Evolutionary conservation across 2,113 vertebrate genomes (phyloP), one percentile per base, ranked within the genome.

Genomic region (Bubalus kerabau): DNA sequence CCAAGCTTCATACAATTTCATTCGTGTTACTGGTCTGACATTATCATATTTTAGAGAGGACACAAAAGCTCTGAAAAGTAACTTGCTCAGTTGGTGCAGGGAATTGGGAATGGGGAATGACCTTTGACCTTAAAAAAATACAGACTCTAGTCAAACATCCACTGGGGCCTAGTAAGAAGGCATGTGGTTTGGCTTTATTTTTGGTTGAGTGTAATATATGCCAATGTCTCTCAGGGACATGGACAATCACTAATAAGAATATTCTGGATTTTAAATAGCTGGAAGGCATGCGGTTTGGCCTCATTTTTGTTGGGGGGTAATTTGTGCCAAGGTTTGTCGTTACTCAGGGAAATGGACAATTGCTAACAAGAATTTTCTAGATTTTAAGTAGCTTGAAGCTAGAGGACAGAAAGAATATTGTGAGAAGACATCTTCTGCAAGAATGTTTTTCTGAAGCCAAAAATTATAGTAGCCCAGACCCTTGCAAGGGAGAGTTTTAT

Each of bases 41-140:
- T 40, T 76, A 43, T 78, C 43, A 80, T 50, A 52, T 81, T 84
- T 93, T 26, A 86, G 85, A 94, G 23, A 78, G 23, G 36, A 85
- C 16, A 40, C 23, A 83, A 81, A 84, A 62, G 52, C 26, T 93
- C 71, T 83, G 81, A 92, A 50, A 95, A 86, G 43, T 50, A 87
- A 94, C 88, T 89, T 78, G 48, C 16, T 96, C 54, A 82, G 59
- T 28, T 57, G 76, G 48, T 50, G 43, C 13, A 32, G 5, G 24
- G n/a, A 80, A 64, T 54, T 19, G 80, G 71, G 50, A 81, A 82
- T 59, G 26, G 43, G 48, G 62, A 50, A 59, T 91, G 81, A 84
- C 56, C 86, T 96, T 90, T 84, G 40, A 87, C 71, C 32, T 92
- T 59, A 92, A 80, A 97, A 98, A 97, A 98, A 97, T 98, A 16